Evolutionary conservation across 2,888 invertebrate species (phyloP).

Genomic region (Orchesella flavescens): DNA sequence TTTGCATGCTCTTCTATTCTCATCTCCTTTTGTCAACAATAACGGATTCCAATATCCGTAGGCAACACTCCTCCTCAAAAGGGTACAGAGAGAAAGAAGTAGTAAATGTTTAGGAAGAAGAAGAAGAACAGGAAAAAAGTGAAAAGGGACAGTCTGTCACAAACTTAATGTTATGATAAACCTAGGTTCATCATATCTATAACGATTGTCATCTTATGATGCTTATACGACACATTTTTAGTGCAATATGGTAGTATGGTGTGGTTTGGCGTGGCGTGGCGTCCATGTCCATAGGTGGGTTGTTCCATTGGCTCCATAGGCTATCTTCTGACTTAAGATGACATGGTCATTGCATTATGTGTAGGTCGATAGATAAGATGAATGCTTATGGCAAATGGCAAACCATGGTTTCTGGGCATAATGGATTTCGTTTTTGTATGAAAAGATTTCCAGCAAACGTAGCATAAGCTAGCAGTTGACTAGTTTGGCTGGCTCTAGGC

Average conservation of each 20-base stretch:
- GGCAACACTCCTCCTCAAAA: constrained; percentile 42
- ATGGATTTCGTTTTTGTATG: constrained; percentile 39
- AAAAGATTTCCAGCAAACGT: neutral
- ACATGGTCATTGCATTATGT: constrained; percentile 44
- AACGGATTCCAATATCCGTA: constrained; percentile 60
- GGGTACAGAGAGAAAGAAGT: constrained; percentile 25
- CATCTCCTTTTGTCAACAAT: constrained; percentile 57
- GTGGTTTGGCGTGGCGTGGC: too few relatives aligned
- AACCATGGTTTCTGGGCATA: constrained; percentile 40
- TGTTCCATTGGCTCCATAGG: neutral
- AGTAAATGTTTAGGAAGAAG: constrained; percentile 20
- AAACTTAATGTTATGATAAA: constrained; percentile 52
- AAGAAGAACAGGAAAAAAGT: constrained; percentile 37
- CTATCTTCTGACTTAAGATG: constrained; percentile 16
- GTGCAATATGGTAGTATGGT: neutral
- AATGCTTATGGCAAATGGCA: constrained; percentile 50
- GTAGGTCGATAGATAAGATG: constrained; percentile 2
- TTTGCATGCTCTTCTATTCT: constrained; percentile 31
- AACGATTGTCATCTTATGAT: constrained; percentile 52
- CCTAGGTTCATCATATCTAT: constrained; percentile 42
- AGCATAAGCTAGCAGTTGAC: neutral
- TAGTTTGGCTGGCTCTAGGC: too few relatives aligned
- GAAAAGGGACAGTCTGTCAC: constrained; percentile 45
- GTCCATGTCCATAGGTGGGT: neutral
- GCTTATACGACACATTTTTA: constrained; percentile 1